A percentile compares a stretch with the other conserved stretches of the same genome.
Evolutionary conservation across 2,888 invertebrate species (phyloP).

Genomic region (Yponomeuta evonymella): DNA sequence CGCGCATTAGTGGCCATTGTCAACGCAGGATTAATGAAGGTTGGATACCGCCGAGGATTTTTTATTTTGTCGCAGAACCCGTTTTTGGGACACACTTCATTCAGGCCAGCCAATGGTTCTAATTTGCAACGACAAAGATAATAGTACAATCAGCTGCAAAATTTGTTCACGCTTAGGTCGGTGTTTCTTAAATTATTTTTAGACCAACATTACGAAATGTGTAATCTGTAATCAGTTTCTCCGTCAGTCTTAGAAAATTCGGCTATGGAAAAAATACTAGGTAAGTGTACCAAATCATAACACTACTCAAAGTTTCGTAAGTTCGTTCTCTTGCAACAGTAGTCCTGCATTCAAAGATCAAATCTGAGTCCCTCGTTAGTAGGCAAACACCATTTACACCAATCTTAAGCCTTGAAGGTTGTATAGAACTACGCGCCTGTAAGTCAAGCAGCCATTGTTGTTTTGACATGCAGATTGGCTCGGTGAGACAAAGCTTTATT

Average conservation of each 20-base stretch:
- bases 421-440: slow-evolving; percentile 8
- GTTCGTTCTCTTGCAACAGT: not conserved
- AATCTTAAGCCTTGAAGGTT: slow-evolving; percentile 18
- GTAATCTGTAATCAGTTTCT: too few relatives aligned
- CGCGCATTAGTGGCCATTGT: slow-evolving; percentile 69
- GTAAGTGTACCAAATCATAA: not conserved
- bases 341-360: not conserved
- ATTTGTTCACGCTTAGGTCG: not conserved
- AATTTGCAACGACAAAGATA: slow-evolving; percentile 44
- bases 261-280: too few relatives aligned
- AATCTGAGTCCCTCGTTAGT: slow-evolving; percentile 9
- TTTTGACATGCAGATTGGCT: slow-evolving; percentile 18
- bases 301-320: not conserved
- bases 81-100: not conserved
- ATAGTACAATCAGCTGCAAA: not conserved
- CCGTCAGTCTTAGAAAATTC: too few relatives aligned
- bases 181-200: not conserved
- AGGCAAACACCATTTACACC: slow-evolving; percentile 22
- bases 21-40: slow-evolving; percentile 61
- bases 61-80: not conserved
- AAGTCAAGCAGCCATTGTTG: slow-evolving; percentile 17
- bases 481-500: slow-evolving; percentile 19
- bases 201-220: too few relatives aligned
- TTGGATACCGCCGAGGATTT: slow-evolving; percentile 32
- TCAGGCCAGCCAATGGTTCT: slow-evolving; percentile 25